These are phyloP conservation scores for Notodromas monacha DNA, from an alignment of 2,888 invertebrate species.

Conservation along the genomic window DNA sequence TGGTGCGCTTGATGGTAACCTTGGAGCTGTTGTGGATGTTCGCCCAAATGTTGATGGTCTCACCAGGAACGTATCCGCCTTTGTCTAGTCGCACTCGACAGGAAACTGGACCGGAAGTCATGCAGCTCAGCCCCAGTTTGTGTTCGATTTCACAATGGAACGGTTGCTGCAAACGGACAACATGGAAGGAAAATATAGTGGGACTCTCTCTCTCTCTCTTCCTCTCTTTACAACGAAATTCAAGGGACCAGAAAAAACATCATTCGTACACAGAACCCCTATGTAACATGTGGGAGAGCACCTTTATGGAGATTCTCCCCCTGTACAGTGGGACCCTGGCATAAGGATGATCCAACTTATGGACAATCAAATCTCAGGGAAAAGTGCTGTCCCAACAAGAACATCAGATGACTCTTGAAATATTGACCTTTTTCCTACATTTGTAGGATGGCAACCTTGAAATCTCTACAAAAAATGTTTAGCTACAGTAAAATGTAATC, in stretches of 20 bases:
- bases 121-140: conserved; percentile 53
- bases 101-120: conserved; percentile 51
- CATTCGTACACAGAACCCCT: not conserved
- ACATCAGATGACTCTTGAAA: no score
- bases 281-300: not conserved
- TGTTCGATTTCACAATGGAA: conserved; percentile 71
- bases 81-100: conserved; percentile 58
- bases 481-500: no score
- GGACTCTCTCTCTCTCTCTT: no score
- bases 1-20: conserved; percentile 47
- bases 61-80: conserved; percentile 78
- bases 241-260: conserved; percentile 1
- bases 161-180: conserved; percentile 29
- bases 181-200: conserved; percentile 2
- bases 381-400: no score
- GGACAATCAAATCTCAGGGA: no score
- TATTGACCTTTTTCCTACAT: no score
- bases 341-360: no score
- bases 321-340: no score
- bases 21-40: conserved; percentile 50
- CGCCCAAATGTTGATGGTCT: conserved; percentile 56
- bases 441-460: no score
- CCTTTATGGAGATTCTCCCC: no score
- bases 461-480: no score
- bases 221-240: no score